phyloP scores from a whole-genome alignment of 2,113 vertebrate species.

The Plectropomus leopardus region DNA sequence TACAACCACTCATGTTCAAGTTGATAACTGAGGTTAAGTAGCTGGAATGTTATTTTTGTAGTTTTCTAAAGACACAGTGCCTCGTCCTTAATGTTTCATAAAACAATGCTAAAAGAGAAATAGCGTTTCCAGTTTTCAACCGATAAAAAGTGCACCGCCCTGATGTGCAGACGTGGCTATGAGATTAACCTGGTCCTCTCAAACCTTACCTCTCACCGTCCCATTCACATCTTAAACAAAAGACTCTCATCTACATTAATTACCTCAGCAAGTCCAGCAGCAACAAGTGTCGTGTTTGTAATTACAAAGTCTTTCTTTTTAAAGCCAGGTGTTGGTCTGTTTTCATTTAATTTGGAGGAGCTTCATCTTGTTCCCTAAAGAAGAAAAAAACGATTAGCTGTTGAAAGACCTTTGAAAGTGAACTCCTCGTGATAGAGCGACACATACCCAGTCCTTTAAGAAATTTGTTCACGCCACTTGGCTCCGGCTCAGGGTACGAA shows the following conservation, averaged over 20 bases:
- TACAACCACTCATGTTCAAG: conserved; percentile 22
- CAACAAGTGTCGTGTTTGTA: conserved; percentile 28
- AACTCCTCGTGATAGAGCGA: neutral
- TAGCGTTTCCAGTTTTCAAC: conserved; percentile 65
- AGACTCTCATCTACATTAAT: too few relatives aligned
- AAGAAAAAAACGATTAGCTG: conserved; percentile 22
- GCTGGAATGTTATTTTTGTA: conserved; percentile 47
- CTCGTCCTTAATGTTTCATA: conserved; percentile 8
- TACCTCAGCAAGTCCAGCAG: conserved; percentile 47
- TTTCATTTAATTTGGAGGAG: conserved; percentile 85
- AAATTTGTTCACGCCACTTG: conserved; percentile 93
- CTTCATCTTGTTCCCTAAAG: conserved; percentile 86
- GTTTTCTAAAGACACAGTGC: conserved; percentile 20
- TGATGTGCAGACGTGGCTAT: neutral
- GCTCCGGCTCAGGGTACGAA: conserved; percentile 89
- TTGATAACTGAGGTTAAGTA: conserved; percentile 32
- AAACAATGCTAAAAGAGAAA: neutral
- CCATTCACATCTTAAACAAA: neutral
- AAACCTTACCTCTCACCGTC: neutral
- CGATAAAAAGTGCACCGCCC: conserved; percentile 39
- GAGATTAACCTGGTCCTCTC: neutral
- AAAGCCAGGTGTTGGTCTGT: neutral
- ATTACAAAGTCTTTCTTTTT: conserved; percentile 29
- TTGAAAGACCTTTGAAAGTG: conserved; percentile 2
- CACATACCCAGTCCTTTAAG: conserved; percentile 93